phyloP scores from a whole-genome alignment of 2,113 vertebrate genomes.

The Mugil cephalus region DNA sequence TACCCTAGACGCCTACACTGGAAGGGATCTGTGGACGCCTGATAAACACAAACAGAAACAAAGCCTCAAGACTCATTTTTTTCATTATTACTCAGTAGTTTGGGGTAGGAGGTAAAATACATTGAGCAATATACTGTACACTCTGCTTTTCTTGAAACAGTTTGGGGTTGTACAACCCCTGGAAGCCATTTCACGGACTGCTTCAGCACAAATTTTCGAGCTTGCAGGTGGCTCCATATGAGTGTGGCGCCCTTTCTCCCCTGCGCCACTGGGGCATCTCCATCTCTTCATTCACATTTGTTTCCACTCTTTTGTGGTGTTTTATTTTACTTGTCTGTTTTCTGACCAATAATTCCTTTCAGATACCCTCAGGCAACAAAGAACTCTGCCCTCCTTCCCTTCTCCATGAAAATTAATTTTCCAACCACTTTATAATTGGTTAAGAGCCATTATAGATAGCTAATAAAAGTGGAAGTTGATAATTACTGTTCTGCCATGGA shows the following conservation, averaged over 20 bases:
- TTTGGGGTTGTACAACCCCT: slow-evolving; percentile 36
- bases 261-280: not conserved
- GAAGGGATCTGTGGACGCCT: slow-evolving; percentile 77
- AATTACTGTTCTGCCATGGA: slow-evolving; percentile 51
- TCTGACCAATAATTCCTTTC: slow-evolving; percentile 52
- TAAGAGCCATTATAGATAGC: slow-evolving; percentile 62
- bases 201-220: slow-evolving; percentile 29
- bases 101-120: slow-evolving; percentile 48
- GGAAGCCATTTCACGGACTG: slow-evolving; percentile 49
- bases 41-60: slow-evolving; percentile 82
- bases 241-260: not conserved
- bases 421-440: slow-evolving; percentile 61
- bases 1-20: slow-evolving; percentile 79
- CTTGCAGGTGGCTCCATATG: slow-evolving; percentile 15
- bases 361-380: slow-evolving; percentile 47
- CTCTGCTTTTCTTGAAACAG: slow-evolving; percentile 42
- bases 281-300: slow-evolving; percentile 18
- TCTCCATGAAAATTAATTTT: slow-evolving; percentile 62
- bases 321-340: slow-evolving; percentile 21
- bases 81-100: slow-evolving; percentile 49
- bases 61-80: slow-evolving; percentile 74
- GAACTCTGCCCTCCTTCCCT: slow-evolving; percentile 15
- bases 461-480: slow-evolving; percentile 66
- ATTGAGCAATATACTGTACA: slow-evolving; percentile 32
- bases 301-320: slow-evolving; percentile 20